These are phyloP conservation scores for Mohoua ochrocephala DNA, from an alignment of 2,113 vertebrate species.

Conservation along the genomic window DNA sequence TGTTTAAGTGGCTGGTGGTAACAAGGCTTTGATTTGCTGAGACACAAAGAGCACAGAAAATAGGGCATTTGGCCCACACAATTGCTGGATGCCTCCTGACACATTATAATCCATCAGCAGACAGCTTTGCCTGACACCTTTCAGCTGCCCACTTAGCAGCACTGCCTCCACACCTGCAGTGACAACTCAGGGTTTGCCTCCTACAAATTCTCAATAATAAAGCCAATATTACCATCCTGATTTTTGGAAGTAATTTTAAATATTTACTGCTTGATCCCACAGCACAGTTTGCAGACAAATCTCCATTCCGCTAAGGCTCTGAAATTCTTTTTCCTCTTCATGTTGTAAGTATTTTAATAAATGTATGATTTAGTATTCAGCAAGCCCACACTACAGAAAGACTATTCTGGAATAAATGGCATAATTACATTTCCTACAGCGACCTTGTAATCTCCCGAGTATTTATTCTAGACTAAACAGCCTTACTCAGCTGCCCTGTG, in stretches of 20 bases:
- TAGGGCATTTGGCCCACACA: background rate
- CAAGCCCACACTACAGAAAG: constrained; percentile 64
- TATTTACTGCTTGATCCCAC: background rate
- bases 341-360: constrained; percentile 52
- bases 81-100: background rate
- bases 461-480: constrained; percentile 92
- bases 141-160: background rate
- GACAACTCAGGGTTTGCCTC: background rate
- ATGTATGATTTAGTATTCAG: constrained; percentile 58
- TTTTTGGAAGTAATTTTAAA: background rate
- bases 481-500: constrained; percentile 85
- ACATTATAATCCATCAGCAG: background rate
- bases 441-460: constrained; percentile 83
- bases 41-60: background rate
- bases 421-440: constrained; percentile 84
- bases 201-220: background rate
- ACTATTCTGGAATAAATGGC: constrained; percentile 71
- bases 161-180: background rate
- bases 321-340: background rate
- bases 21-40: background rate
- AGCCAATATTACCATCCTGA: background rate
- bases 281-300: background rate
- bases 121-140: background rate
- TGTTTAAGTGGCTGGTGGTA: background rate
- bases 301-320: background rate